A percentile compares a stretch with the other conserved stretches of the same genome.
Evolutionary conservation across 2,113 vertebrate species (phyloP).

Genomic region (Nibea albiflora): DNA sequence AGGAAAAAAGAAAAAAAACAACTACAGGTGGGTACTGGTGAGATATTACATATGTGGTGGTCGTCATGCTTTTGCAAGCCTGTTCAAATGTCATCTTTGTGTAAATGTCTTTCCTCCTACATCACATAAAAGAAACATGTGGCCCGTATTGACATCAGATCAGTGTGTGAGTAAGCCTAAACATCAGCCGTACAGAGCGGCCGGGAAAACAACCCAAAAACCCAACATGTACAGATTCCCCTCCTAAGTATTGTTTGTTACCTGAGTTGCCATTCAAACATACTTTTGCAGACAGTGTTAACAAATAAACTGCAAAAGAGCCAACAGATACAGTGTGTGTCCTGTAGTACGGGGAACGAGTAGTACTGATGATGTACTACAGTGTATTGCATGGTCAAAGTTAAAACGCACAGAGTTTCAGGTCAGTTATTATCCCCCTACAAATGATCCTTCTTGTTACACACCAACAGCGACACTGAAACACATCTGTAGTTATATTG

Average conservation of each 20-base stretch:
- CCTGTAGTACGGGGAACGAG: constrained; percentile 34
- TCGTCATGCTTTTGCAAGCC: constrained; percentile 37
- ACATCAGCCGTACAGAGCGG: constrained; percentile 14
- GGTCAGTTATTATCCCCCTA: constrained; percentile 23
- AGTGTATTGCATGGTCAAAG: constrained; percentile 55
- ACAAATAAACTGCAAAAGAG: constrained; percentile 69
- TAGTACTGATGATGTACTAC: constrained; percentile 48
- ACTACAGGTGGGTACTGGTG: constrained; percentile 13
- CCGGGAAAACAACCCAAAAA: constrained; percentile 31
- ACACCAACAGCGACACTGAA: constrained; percentile 21
- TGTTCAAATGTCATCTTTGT: constrained; percentile 18
- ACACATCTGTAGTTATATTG: constrained; percentile 18
- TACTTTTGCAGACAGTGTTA: constrained; percentile 69
- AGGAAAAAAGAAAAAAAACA: background rate
- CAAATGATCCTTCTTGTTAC: constrained; percentile 20
- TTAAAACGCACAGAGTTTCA: constrained; percentile 11
- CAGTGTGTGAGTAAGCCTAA: constrained; percentile 17
- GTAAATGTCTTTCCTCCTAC: constrained; percentile 14
- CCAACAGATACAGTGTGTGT: constrained; percentile 56
- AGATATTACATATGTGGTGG: constrained; percentile 4
- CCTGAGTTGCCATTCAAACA: constrained; percentile 77
- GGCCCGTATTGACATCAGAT: constrained; percentile 40
- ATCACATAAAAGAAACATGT: constrained; percentile 13
- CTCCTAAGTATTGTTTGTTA: constrained; percentile 68
- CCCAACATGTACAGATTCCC: constrained; percentile 36